These are phyloP conservation scores for Hyperopisus bebe DNA, from an alignment of 2,113 vertebrate species.

Conservation along the genomic window DNA sequence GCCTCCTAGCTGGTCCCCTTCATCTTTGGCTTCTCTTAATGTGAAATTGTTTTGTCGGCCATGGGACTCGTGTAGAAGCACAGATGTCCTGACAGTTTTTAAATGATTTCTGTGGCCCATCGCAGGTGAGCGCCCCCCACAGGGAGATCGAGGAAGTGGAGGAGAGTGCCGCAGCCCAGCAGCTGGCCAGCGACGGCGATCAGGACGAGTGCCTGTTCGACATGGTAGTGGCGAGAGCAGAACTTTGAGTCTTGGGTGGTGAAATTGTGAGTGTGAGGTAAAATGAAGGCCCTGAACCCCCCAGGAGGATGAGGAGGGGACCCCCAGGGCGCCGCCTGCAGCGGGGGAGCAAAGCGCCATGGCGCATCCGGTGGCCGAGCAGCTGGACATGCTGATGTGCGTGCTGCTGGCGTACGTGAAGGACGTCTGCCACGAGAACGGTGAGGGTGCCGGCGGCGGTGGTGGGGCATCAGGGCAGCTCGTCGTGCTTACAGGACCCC, in stretches of 20 bases:
- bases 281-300: not conserved
- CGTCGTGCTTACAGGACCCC: not conserved
- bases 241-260: not conserved
- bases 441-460: conserved; percentile 50
- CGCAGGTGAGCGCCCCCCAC: conserved; percentile 76
- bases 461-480: not conserved
- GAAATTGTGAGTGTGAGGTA: not conserved
- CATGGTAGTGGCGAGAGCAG: conserved; percentile 52
- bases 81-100: not conserved
- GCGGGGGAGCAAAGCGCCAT: conserved; percentile 39
- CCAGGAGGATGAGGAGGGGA: conserved; percentile 72
- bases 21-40: not conserved
- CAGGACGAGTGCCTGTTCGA: conserved; percentile 77
- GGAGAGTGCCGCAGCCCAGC: conserved; percentile 50
- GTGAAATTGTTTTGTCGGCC: not conserved
- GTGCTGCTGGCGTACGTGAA: conserved; percentile 79
- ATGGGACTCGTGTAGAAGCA: not conserved
- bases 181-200: conserved; percentile 20
- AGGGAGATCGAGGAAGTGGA: conserved; percentile 81
- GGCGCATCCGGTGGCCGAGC: conserved; percentile 78
- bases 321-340: conserved; percentile 21
- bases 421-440: conserved; percentile 69
- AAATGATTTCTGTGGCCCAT: not conserved
- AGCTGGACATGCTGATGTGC: conserved; percentile 77
- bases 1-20: not conserved